A percentile compares a stretch with the other conserved stretches of the same genome.
phyloP scores from a whole-genome alignment of 2,888 invertebrate genomes.

The Melikaiella ostensackeni region DNA sequence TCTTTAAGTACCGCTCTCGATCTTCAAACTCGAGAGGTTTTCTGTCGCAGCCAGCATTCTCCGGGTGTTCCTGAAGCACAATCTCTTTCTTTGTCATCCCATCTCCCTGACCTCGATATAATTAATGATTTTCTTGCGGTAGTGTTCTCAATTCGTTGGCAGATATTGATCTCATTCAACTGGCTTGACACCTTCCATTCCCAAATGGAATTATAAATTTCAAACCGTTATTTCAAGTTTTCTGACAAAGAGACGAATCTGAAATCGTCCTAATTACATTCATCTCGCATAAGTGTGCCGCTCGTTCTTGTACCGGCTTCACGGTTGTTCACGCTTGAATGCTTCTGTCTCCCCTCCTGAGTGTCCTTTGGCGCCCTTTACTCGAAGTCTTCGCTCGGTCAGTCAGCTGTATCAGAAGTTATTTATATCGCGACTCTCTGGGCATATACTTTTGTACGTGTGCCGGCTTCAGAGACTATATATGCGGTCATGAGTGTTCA shows the following conservation, averaged over 20 bases:
- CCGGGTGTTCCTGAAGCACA: conserved; percentile 12
- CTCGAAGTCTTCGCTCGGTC: no score
- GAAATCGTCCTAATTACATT: no score
- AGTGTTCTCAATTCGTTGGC: conserved; percentile 1
- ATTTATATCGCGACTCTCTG: no score
- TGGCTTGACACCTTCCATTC: neutral
- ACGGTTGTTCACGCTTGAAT: no score
- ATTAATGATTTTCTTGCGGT: conserved; percentile 33
- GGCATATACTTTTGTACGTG: no score
- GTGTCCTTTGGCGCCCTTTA: no score
- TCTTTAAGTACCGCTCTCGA: conserved; percentile 37
- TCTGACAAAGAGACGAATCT: neutral
- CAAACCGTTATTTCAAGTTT: neutral
- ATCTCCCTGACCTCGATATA: conserved; percentile 16
- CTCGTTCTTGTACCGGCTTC: no score
- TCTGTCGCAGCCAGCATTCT: conserved; percentile 31
- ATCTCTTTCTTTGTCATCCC: conserved; percentile 30
- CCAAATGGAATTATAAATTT: neutral
- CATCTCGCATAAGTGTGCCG: no score
- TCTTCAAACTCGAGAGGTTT: conserved; percentile 32
- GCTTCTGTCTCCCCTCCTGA: no score
- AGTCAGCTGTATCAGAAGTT: no score
- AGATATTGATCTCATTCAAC: neutral
- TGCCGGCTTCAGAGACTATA: no score
- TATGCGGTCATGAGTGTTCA: no score